Base-by-base conservation (phyloP, 1,140 invertebrate genomes). In the Artemia franciscana region DNA sequence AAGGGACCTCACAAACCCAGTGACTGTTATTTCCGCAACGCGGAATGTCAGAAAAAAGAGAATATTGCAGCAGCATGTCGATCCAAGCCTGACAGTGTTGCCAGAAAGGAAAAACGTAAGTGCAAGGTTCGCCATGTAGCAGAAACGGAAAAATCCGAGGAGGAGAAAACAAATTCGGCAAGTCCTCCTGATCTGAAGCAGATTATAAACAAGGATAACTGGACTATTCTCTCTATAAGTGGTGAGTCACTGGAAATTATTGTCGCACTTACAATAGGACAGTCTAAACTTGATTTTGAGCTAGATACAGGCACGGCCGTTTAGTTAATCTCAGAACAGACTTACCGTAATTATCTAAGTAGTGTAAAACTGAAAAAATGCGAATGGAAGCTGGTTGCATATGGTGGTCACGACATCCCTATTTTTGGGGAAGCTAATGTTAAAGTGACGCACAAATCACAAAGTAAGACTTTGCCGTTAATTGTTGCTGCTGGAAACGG, bases 271-370 rank as follows among this genome's bases (percentile, higher is more conserved):
- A 58, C 12, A 18, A 15, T 63, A 27, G 58, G 39, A 61, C 18
- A 24, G 7, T 30, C 4, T 24, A 51, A 62, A 18, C 21, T 61
- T 5, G 9, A 3, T 12, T 24, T 63, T 21, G 58, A 63, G 30
- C 18, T 63, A 5, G 62, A 63, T 27, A 63, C 62, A 23, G 62
- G 62, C 5, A 25, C 62, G 25, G 57, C 24, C 24, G 60, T 63
- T n/a, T 61, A 23, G 4, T 18, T 61, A 21, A 26, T 63, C 28
- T 60, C 62, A 24, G 58, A 28, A 24, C 30, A 59, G n/a, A 25
- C 12, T 7, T 63, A 3, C 21, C 39, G 39, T 51, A 12, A 18
- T 2, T 18, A 51, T 51, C 21, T 51, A 2, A 3, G 39, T 18
- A 18, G 21, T 3, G 39, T 51, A 15, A 12, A 51, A 3, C 39